These are phyloP conservation scores for Struthio camelus DNA, from an alignment of 2,113 vertebrate genomes.

Conservation along the genomic window DNA sequence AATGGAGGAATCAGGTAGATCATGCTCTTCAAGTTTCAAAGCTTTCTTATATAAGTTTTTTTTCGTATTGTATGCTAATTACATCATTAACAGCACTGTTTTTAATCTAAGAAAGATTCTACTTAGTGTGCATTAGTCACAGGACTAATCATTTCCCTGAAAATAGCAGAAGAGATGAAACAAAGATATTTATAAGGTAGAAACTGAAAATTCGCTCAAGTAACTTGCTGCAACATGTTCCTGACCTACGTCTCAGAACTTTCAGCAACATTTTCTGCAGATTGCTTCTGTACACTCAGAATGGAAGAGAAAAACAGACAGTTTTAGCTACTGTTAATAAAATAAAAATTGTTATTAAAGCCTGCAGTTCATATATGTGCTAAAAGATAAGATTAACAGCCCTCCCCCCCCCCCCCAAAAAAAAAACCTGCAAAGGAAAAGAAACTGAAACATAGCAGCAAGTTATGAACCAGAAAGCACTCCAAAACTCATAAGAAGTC, in stretches of 20 bases:
- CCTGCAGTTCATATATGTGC: neutral
- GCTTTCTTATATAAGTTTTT: neutral
- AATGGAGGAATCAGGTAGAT: neutral
- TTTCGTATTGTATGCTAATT: neutral
- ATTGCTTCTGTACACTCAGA: neutral
- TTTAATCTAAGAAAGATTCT: neutral
- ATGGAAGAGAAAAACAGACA: neutral
- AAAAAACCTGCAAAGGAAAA: neutral
- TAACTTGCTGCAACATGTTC: neutral
- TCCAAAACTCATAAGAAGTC: neutral
- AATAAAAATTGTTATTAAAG: neutral
- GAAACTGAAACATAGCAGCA: neutral
- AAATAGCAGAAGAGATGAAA: neutral
- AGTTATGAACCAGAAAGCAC: neutral
- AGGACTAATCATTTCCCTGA: neutral
- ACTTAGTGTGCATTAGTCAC: neutral
- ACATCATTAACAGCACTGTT: neutral
- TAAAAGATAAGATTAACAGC: neutral
- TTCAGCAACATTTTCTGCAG: neutral
- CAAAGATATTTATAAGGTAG: neutral
- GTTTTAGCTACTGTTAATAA: neutral
- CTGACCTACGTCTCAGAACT: neutral
- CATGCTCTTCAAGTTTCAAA: neutral
- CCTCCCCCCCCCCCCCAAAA: no score
- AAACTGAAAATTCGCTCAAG: neutral